phyloP scores from a whole-genome alignment of 30 jellyfish, hydroid and myxozoan genomes.

The Mastigias papua region DNA sequence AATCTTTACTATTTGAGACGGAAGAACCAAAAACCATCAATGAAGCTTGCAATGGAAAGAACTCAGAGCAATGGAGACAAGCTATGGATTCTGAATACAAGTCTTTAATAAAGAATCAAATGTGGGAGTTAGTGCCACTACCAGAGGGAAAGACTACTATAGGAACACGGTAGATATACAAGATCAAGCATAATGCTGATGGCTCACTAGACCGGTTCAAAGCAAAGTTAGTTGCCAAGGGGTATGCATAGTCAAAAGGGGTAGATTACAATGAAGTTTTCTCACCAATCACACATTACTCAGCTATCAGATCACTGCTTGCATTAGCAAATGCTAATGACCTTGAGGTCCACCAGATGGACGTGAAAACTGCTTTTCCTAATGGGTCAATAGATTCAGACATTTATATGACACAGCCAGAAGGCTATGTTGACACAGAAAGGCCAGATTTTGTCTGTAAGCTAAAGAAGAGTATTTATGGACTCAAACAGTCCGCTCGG shows the following conservation, averaged over 20 bases:
- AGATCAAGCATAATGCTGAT: conserved; percentile 39
- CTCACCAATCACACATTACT: conserved; percentile 51
- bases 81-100: conserved; percentile 28
- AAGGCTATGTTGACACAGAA: conserved; percentile 58
- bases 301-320: conserved; percentile 52
- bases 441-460: conserved; percentile 62
- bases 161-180: conserved; percentile 43
- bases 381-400: conserved; percentile 43
- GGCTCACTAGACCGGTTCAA: conserved; percentile 46
- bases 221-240: conserved; percentile 48
- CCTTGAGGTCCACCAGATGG: conserved; percentile 56
- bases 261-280: conserved; percentile 17
- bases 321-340: conserved; percentile 46
- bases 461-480: conserved; percentile 60
- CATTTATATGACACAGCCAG: conserved; percentile 71
- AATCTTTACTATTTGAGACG: conserved; percentile 14
- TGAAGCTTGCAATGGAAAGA: conserved; percentile 31
- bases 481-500: conserved; percentile 70
- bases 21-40: conserved; percentile 33
- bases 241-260: conserved; percentile 32
- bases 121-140: conserved; percentile 46
- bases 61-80: conserved; percentile 39
- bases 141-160: conserved; percentile 17
- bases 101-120: conserved; percentile 37
- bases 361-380: conserved; percentile 61